A percentile compares a stretch with the other conserved stretches of the same genome.
These are phyloP conservation scores for Thunnus albacares DNA, from an alignment of 2,797 vertebrate species.

Conservation along the genomic window DNA sequence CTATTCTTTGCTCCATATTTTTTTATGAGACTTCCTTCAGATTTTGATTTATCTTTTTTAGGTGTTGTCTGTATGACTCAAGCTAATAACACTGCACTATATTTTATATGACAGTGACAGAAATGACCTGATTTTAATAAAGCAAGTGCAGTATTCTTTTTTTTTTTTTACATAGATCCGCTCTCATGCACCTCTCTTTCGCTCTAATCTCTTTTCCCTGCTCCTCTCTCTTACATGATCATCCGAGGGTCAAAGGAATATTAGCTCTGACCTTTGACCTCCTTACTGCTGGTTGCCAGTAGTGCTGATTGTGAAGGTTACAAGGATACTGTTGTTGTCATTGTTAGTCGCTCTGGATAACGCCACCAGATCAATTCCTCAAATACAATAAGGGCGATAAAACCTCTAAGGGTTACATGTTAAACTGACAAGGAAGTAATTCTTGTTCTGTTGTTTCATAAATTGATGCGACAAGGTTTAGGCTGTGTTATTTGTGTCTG, in stretches of 20 bases:
- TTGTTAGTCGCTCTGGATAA: background rate
- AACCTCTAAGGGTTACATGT: background rate
- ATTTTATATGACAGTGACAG: background rate
- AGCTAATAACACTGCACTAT: background rate
- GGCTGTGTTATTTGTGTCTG: background rate
- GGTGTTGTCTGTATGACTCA: background rate
- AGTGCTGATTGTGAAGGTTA: constrained; percentile 26
- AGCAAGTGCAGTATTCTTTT: background rate
- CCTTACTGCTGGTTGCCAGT: constrained; percentile 16
- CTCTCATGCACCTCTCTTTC: background rate
- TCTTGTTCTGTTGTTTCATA: background rate
- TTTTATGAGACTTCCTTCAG: background rate
- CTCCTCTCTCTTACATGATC: constrained; percentile 19
- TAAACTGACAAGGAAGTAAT: background rate
- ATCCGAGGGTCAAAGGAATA: background rate
- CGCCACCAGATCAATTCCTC: constrained; percentile 2
- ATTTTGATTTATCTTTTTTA: background rate
- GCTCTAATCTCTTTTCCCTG: background rate
- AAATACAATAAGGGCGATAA: background rate
- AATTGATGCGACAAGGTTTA: background rate
- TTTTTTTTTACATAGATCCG: too few relatives aligned
- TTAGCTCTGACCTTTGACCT: constrained; percentile 53
- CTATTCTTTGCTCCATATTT: background rate
- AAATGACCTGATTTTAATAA: background rate
- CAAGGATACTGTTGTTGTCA: constrained; percentile 1